These are phyloP conservation scores for Hoplodrina ambigua DNA, from an alignment of 2,888 invertebrate genomes.

Conservation along the genomic window DNA sequence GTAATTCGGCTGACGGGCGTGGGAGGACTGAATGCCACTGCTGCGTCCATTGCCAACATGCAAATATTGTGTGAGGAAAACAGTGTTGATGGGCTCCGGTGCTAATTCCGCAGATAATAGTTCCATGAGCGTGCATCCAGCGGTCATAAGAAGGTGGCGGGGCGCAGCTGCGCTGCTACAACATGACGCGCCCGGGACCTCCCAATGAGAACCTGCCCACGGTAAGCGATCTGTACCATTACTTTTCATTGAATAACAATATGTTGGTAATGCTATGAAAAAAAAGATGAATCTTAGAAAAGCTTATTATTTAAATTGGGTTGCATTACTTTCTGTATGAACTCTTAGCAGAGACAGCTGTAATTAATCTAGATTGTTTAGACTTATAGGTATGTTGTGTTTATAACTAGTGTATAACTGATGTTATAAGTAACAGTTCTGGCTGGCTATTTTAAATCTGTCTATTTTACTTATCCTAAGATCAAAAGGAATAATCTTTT, in stretches of 20 bases:
- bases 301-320: background rate
- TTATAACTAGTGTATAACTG: background rate
- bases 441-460: background rate
- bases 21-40: conserved; percentile 65
- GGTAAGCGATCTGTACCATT: conserved; percentile 68
- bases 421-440: conserved; percentile 8
- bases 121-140: conserved; percentile 72
- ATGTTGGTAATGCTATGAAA: background rate
- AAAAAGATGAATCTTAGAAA: background rate
- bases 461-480: conserved; percentile 16
- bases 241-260: background rate
- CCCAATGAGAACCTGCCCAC: conserved; percentile 93
- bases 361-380: conserved; percentile 14
- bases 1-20: conserved; percentile 67
- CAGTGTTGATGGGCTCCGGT: conserved; percentile 63
- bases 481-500: conserved; percentile 30
- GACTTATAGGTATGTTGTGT: background rate
- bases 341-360: background rate
- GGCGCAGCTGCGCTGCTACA: conserved; percentile 55
- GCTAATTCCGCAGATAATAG: conserved; percentile 78
- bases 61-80: conserved; percentile 55
- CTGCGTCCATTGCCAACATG: conserved; percentile 70
- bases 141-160: conserved; percentile 59
- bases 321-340: conserved; percentile 1
- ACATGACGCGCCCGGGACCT: conserved; percentile 91